Evolutionary conservation across 2,888 invertebrate genomes (phyloP), one percentile per base, ranked within the genome.

Genomic region (Calameuta pallipes): DNA sequence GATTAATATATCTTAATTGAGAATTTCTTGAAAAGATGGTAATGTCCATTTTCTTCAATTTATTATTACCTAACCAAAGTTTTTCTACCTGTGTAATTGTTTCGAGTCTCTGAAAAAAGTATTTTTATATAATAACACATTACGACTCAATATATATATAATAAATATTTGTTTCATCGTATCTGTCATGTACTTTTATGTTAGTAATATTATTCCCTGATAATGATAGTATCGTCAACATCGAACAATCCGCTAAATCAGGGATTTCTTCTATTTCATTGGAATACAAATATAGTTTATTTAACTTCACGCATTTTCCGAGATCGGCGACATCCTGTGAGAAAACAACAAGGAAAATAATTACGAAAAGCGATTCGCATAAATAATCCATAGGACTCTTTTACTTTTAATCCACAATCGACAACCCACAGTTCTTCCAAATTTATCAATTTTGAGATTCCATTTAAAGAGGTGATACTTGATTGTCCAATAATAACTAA

Each of bases 381-480:
- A 35, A n/a, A 71, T 36, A 3, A 12, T 34, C n/a, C n/a, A 76
- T 74, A 3, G 15, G 31, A 73, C 37, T 30, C 13, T 56, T n/a
- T 76, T 82, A 86, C 86, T 81, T 82, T 81, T 13, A 87, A 70
- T 30, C 79, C 78, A 76, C 86, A 87, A 76, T 87, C 86, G 30
- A 85, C 83, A 6, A 87, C 78, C 86, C 86, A 87, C 70, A 87
- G 77, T 81, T 87, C 86, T 31, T 81, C 80, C n/a, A 87, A 79
- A 56, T 85, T 75, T 69, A 74, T 78, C 34, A 87, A 81, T 78
- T 83, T 76, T 11, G 83, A 79, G 37, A 87, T 75, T 2, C 76
- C 82, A 15, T 77, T 74, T 9, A 84, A 75, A 11, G 82, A 84
- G 4, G 69, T 73, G 23, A 85, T 76, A 34, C 82, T 74, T 4